Conservation (phyloP, 2,797 vertebrate species). For the Chiroxiphia lanceolata region DNA sequence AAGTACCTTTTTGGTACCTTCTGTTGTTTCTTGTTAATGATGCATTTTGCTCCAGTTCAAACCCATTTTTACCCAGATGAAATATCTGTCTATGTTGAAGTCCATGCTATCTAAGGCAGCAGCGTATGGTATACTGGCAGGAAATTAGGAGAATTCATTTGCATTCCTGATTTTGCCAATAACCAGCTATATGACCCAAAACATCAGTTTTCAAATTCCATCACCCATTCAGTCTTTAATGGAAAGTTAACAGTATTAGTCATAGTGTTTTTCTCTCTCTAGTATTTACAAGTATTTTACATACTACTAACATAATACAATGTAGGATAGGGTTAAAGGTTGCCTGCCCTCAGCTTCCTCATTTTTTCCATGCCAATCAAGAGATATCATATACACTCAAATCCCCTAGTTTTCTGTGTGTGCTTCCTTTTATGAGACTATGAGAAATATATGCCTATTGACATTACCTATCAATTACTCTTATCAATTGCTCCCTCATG, state of each 20-base stretch:
- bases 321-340: background rate
- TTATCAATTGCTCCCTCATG: slow-evolving; percentile 58
- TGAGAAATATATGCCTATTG: background rate
- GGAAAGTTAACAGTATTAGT: background rate
- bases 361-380: background rate
- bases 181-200: background rate
- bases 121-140: background rate
- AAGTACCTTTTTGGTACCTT: background rate
- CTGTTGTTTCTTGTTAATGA: background rate
- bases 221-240: background rate
- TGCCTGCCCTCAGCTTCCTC: background rate
- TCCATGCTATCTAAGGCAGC: background rate
- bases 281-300: background rate
- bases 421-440: background rate
- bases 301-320: background rate
- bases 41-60: background rate
- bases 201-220: background rate
- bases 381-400: background rate
- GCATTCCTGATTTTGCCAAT: background rate
- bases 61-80: background rate
- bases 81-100: background rate
- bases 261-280: background rate
- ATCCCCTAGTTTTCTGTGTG: background rate
- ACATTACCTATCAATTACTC: background rate
- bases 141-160: background rate